Evolutionary conservation across 2,113 vertebrate genomes (phyloP), one percentile per base, ranked within the genome.

Genomic region (Myiopsitta monachus): DNA sequence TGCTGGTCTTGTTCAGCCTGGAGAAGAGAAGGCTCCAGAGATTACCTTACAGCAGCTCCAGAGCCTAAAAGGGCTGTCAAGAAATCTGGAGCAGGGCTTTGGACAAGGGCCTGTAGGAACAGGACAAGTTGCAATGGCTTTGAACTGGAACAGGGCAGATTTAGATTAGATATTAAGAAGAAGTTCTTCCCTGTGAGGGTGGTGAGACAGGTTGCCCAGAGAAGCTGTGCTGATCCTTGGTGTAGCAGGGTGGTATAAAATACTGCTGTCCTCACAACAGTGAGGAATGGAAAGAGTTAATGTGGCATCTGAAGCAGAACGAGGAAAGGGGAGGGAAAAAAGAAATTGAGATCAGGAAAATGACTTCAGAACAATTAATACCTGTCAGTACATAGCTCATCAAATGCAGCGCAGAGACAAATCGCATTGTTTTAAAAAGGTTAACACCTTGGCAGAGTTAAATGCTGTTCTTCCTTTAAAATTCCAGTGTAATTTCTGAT

Each of bases 351-450:
- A 64, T 27, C 2, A 14, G 18, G 74, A 51, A 61, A 85, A 59
- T 15, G 0, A 23, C 19, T 57, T 87, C 28, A 17, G 55, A 62
- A 66, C 54, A 66, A 63, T 72, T 64, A 83, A 21, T 46, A 14
- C 2, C 0, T 9, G 38, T 57, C 3, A 0, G 10, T 39, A 33
- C 18, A 0, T 10, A 14, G 9, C 88, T 88, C 64, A 28, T 63
- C 68, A 78, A 38, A 70, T 8, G 78, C 82, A 54, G 38, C 41
- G 7, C 31, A 6, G 2, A 23, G 27, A 55, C 18, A 67, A 41
- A 59, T 17, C 2, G 1, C 24, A 5, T 47, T 3, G 0, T 41
- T 81, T 74, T 63, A 2, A 9, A 88, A 88, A 92, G 87, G 88
- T 88, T 76, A 75, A 22, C 73, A 81, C 86, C 55, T 72, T 22